Conservation (phyloP, 2,888 invertebrate species). For the Leptarthrus brevirostris region DNA sequence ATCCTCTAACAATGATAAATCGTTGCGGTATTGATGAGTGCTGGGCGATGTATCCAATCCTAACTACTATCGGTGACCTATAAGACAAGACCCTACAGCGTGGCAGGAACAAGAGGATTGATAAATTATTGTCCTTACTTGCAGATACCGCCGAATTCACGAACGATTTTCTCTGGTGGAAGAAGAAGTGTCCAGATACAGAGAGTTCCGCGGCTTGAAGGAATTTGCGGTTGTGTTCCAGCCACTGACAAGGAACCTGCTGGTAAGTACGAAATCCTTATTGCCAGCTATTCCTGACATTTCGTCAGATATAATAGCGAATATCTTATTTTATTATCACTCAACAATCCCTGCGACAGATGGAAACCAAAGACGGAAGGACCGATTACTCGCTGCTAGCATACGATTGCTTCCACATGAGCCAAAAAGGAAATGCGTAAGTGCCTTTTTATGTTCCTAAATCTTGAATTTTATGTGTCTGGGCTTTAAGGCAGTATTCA, state of each 20-base stretch:
- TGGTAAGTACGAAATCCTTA: constrained; percentile 61
- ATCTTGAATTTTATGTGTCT: constrained; percentile 37
- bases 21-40: constrained; percentile 37
- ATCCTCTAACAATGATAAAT: constrained; percentile 40
- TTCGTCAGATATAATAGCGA: no score
- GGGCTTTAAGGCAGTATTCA: not conserved
- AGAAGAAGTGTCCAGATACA: constrained; percentile 64
- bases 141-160: constrained; percentile 55
- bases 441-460: constrained; percentile 60
- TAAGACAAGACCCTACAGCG: not conserved
- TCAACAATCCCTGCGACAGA: constrained; percentile 31
- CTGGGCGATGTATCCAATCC: constrained; percentile 4
- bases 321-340: not conserved
- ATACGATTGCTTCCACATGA: constrained; percentile 71
- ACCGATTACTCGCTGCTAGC: constrained; percentile 68
- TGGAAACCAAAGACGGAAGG: constrained; percentile 59
- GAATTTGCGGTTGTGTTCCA: constrained; percentile 71
- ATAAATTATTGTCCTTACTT: constrained; percentile 21
- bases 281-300: no score
- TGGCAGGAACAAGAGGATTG: constrained; percentile 7
- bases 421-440: constrained; percentile 70
- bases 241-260: constrained; percentile 64
- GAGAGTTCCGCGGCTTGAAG: constrained; percentile 67
- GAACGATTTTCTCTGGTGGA: constrained; percentile 61
- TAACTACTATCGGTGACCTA: constrained; percentile 27